These are phyloP conservation scores for Allacma fusca DNA, from an alignment of 2,888 invertebrate genomes.

Conservation along the genomic window DNA sequence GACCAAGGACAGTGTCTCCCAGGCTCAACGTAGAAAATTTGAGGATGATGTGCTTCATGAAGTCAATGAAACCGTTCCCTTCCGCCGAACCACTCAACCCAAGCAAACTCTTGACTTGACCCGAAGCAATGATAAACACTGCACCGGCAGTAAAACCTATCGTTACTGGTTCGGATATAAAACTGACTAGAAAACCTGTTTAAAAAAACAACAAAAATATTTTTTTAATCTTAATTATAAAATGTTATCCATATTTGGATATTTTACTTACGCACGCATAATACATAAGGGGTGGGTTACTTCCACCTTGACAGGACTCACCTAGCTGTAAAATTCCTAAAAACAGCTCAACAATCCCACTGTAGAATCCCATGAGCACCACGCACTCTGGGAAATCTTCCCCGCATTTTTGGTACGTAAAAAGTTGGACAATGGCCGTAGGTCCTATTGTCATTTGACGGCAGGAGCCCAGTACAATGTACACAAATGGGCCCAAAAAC, in stretches of 20 bases:
- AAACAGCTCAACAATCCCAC: conserved; percentile 39
- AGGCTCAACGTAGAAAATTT: conserved; percentile 46
- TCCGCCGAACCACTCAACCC: conserved; percentile 64
- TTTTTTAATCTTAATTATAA: not conserved
- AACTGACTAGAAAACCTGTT: conserved; percentile 80
- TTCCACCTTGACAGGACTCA: no score
- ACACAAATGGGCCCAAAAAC: conserved; percentile 47
- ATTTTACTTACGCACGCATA: no score
- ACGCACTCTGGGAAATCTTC: conserved; percentile 47
- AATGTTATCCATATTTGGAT: no score
- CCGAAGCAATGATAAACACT: conserved; percentile 83
- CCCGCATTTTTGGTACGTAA: conserved; percentile 48
- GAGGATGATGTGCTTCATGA: conserved; percentile 49
- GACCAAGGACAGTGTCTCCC: conserved; percentile 54
- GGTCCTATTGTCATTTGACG: conserved; percentile 47
- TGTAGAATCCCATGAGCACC: conserved; percentile 44
- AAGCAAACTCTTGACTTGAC: conserved; percentile 79
- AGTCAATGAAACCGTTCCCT: conserved; percentile 56
- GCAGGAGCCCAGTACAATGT: conserved; percentile 47
- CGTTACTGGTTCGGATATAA: conserved; percentile 85
- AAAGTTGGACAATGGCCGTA: conserved; percentile 45
- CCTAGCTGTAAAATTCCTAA: conserved; percentile 49
- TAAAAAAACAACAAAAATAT: not conserved
- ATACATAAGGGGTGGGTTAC: no score
- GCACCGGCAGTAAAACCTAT: conserved; percentile 86